phyloP scores from a whole-genome alignment of 2,888 invertebrate genomes.

The Drosophila greeni region DNA sequence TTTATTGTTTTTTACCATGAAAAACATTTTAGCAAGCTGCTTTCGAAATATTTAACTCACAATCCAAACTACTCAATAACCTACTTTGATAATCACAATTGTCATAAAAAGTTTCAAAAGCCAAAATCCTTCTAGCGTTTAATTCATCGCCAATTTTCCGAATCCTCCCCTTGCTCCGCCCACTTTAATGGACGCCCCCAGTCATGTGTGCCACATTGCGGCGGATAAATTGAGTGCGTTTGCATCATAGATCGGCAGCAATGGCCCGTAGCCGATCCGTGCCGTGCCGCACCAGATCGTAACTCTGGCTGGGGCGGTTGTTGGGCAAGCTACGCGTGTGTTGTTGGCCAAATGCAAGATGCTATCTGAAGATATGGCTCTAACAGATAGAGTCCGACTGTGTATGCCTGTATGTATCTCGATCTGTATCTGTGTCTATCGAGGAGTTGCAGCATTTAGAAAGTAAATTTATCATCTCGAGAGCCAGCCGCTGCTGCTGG shows the following conservation, averaged over 20 bases:
- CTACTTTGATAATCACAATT: not conserved
- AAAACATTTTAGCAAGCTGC: not conserved
- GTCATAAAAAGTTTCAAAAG: not conserved
- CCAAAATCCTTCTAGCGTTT: not conserved
- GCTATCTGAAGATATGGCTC: slow-evolving; percentile 46
- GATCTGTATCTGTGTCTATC: slow-evolving; percentile 25
- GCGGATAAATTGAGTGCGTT: slow-evolving; percentile 55
- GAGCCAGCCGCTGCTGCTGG: slow-evolving; percentile 1
- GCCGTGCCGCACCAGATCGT: slow-evolving; percentile 55
- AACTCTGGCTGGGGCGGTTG: slow-evolving; percentile 49
- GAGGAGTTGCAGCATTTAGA: slow-evolving; percentile 58
- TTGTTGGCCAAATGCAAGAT: slow-evolving; percentile 59
- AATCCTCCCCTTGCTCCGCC: slow-evolving; percentile 8
- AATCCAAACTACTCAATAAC: not conserved
- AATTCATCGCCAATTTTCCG: not conserved
- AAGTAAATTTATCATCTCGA: slow-evolving; percentile 58
- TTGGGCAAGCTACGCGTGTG: slow-evolving; percentile 62
- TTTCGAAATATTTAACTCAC: not conserved
- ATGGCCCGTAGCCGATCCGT: slow-evolving; percentile 29
- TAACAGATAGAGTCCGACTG: slow-evolving; percentile 19
- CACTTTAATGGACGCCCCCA: slow-evolving; percentile 39
- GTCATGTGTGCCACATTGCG: slow-evolving; percentile 23
- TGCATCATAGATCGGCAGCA: slow-evolving; percentile 59
- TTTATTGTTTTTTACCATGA: not conserved
- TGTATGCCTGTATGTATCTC: slow-evolving; percentile 16